A percentile compares a stretch with the other conserved stretches of the same genome.
Evolutionary conservation across 2,113 vertebrate genomes (phyloP).

Genomic region (Marcusenius ussheri): DNA sequence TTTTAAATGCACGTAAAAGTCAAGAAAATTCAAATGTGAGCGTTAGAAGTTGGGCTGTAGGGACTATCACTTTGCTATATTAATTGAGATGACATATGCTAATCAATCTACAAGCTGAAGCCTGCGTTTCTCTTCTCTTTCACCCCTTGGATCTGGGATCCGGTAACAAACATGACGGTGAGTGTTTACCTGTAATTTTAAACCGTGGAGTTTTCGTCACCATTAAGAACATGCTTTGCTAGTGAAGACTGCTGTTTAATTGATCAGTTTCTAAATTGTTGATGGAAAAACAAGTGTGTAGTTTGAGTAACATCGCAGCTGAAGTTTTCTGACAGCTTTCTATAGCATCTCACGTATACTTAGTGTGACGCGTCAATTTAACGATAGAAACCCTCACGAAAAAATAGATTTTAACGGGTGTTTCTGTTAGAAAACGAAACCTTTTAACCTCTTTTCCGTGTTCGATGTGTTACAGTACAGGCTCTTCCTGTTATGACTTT

Average conservation of each 20-base stretch:
- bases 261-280: neutral
- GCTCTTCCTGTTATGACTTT: neutral
- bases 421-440: too few species aligned
- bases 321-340: neutral
- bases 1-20: neutral
- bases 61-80: neutral
- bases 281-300: neutral
- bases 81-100: neutral
- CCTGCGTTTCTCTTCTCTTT: neutral
- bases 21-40: neutral
- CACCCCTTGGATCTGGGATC: neutral
- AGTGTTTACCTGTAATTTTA: slow-evolving; percentile 14
- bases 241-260: neutral
- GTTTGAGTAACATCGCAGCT: neutral
- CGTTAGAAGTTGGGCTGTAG: neutral
- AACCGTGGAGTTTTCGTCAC: neutral
- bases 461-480: neutral
- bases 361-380: neutral
- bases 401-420: neutral
- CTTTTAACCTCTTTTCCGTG: neutral
- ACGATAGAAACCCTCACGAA: neutral
- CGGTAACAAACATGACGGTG: slow-evolving; percentile 21
- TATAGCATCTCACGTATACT: neutral
- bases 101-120: neutral
- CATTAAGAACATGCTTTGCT: neutral